phyloP scores from a whole-genome alignment of 2,113 vertebrate species.

The Oncorhynchus tshawytscha region DNA sequence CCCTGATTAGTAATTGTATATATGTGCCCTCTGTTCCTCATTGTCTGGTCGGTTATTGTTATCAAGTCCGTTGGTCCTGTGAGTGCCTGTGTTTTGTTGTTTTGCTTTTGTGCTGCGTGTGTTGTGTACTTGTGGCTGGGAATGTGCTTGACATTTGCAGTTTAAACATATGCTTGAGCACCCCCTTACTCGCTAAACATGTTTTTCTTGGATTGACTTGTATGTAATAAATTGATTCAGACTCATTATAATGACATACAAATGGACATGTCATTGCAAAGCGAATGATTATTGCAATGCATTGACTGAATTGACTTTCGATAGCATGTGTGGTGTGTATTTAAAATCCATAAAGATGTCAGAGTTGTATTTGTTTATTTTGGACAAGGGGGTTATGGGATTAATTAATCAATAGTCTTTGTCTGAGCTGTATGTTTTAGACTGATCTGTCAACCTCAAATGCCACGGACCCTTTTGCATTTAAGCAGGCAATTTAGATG shows the following conservation, averaged over 20 bases:
- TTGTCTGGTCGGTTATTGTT: too few species aligned
- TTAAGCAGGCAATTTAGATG: neutral
- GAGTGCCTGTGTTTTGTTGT: too few species aligned
- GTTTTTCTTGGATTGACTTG: neutral
- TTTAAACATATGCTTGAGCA: too few species aligned
- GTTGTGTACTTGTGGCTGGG: too few species aligned
- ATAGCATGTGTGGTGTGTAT: neutral
- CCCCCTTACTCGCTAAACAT: neutral
- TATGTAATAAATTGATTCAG: neutral
- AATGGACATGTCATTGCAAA: neutral
- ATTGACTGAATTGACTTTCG: neutral
- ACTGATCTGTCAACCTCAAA: constrained; percentile 10
- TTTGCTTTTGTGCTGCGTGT: too few species aligned
- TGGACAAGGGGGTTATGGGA: neutral
- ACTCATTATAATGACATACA: neutral
- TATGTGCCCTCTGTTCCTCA: too few species aligned
- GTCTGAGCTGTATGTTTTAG: constrained; percentile 2
- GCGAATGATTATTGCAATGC: neutral
- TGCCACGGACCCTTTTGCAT: neutral
- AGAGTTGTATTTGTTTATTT: neutral
- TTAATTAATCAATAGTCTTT: constrained; percentile 15
- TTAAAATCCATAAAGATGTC: neutral
- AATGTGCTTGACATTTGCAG: too few species aligned
- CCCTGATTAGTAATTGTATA: too few species aligned
- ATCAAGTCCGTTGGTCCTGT: too few species aligned